Evolutionary conservation across 2,888 invertebrate species (phyloP).

Genomic region (Hyposoter didymator): DNA sequence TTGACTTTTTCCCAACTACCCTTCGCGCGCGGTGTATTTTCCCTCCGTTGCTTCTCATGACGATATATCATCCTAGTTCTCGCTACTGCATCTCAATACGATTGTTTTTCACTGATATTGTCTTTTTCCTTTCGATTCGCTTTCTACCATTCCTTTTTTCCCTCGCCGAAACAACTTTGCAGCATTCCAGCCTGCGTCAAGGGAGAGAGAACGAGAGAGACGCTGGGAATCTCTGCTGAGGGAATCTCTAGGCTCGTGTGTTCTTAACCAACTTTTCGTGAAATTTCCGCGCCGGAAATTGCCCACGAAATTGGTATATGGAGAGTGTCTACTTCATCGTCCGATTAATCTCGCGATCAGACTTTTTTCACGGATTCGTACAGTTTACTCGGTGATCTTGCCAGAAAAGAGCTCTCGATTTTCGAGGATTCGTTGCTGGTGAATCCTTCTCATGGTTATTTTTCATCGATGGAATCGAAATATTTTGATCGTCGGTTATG

Average conservation of each 20-base stretch:
- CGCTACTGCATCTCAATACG: conserved; percentile 12
- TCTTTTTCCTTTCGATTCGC: background rate
- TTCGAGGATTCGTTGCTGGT: background rate
- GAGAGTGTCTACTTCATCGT: conserved; percentile 11
- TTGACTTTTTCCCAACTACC: conserved; percentile 30
- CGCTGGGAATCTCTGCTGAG: conserved; percentile 28
- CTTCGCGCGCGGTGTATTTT: background rate
- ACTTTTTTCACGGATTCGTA: background rate
- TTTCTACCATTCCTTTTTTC: background rate
- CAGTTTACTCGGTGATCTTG: background rate
- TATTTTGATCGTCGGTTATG: background rate
- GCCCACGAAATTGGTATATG: conserved; percentile 35
- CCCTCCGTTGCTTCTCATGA: conserved; percentile 31
- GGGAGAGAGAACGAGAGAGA: background rate
- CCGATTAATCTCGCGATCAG: conserved; percentile 47
- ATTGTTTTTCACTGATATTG: background rate
- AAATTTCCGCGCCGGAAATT: conserved; percentile 58
- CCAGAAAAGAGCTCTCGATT: background rate
- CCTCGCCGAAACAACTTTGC: background rate
- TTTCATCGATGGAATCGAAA: background rate
- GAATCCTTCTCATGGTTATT: background rate
- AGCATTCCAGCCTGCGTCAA: background rate
- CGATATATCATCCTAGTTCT: conserved; percentile 3
- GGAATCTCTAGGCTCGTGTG: conserved; percentile 6
- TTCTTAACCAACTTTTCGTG: conserved; percentile 42